Evolutionary conservation across 2,113 vertebrate genomes (phyloP), one percentile per base, ranked within the genome.

Genomic region (Henicopernis longicauda): DNA sequence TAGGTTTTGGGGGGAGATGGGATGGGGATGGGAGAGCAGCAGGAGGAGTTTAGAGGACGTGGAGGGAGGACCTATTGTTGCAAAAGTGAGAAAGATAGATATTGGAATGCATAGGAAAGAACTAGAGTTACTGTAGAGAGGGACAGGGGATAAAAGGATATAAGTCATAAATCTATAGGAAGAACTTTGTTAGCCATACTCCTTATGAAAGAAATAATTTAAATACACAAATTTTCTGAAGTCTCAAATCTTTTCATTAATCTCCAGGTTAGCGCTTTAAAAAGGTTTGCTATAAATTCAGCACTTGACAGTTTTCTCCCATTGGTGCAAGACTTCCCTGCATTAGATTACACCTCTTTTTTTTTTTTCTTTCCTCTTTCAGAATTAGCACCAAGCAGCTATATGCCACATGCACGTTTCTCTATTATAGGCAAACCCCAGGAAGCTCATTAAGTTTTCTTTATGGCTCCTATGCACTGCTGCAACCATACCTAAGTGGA

Each of bases 371-470:
- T 15, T 9, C 2, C 9, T 13, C 6, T 26, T 65, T 67, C 58
- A 79, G 65, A 79, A 82, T 85, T 82, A 85, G 58, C 16, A 31
- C 49, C 59, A 50, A 77, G 74, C 38, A 73, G 49, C 73, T 77
- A 54, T 73, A 20, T 77, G 74, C 29, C 78, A 80, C 66, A 36
- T 55, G 71, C 62, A 55, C 1, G 0, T 62, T 95, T 72, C 78
- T 95, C 54, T 90, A 66, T 88, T 62, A 91, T n/a, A 77, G 78
- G 38, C 71, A 82, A 94, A 50, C 94, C 78, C 74, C 89, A 85
- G 89, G 89, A 94, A 96, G 66, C 78, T 96, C 93, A 88, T 97
- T 95, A 94, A 86, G 82, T 58, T 96, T 96, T 87, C 82, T 93
- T 97, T 95, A 90, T 83, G 87, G 50, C 38, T 91, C 74, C 93